Percentiles rank a stretch among this genome's conserved stretches.
phyloP scores from a whole-genome alignment of 2,888 invertebrate genomes.

The Falcaria lacertinaria region DNA sequence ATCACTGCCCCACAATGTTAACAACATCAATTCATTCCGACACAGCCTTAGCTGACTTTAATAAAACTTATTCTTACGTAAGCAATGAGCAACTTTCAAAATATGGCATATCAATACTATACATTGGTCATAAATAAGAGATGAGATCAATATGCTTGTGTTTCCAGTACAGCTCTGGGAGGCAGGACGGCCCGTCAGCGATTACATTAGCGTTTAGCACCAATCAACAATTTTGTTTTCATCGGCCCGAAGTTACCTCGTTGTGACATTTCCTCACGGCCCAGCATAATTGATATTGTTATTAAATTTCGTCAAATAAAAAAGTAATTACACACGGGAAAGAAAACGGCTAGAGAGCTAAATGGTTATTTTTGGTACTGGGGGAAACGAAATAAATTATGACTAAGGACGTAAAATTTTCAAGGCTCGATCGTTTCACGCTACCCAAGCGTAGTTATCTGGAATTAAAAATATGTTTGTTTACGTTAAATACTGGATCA shows the following conservation, averaged over 20 bases:
- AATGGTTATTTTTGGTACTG: constrained; percentile 45
- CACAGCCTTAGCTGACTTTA: constrained; percentile 47
- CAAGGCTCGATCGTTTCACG: constrained; percentile 28
- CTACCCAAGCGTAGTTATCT: constrained; percentile 35
- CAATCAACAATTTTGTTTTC: constrained; percentile 13
- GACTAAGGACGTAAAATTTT: constrained; percentile 40
- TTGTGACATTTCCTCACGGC: constrained; percentile 26
- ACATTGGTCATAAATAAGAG: constrained; percentile 64
- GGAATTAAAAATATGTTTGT: constrained; percentile 24
- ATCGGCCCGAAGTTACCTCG: constrained; percentile 9
- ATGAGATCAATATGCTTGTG: constrained; percentile 70
- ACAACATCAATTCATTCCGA: constrained; percentile 36
- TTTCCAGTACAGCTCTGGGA: constrained; percentile 18
- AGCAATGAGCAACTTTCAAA: constrained; percentile 59
- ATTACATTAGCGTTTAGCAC: constrained; percentile 13
- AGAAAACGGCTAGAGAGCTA: constrained; percentile 59
- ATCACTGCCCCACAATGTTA: constrained; percentile 22
- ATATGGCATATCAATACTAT: constrained; percentile 68
- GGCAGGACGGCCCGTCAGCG: constrained; percentile 3
- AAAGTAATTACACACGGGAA: constrained; percentile 32
- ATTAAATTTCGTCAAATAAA: constrained; percentile 29
- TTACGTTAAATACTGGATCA: too few species aligned
- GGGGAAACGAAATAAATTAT: constrained; percentile 31
- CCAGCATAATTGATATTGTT: constrained; percentile 42
- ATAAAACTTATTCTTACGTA: constrained; percentile 47